These are phyloP conservation scores for Junonia oenone DNA, from an alignment of 2,888 invertebrate genomes.

Conservation along the genomic window DNA sequence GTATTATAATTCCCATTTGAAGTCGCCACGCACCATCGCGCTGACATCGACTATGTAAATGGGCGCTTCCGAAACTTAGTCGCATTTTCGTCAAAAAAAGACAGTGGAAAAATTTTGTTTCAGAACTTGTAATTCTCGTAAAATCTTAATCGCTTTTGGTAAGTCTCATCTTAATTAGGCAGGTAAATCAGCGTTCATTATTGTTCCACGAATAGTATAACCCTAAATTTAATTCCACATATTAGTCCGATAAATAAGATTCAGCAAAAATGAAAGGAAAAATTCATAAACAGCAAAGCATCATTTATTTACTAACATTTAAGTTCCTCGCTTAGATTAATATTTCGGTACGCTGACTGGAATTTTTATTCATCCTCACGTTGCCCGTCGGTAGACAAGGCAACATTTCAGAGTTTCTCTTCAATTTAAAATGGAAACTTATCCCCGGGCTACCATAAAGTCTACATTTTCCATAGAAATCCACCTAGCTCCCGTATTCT, in stretches of 20 bases:
- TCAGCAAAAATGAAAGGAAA: background rate
- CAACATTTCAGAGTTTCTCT: conserved; percentile 73
- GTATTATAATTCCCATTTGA: conserved; percentile 81
- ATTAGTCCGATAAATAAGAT: background rate
- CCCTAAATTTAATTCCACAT: no score
- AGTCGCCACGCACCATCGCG: conserved; percentile 79
- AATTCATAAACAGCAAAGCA: conserved; percentile 22
- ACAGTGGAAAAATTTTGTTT: conserved; percentile 42
- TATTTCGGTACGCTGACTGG: conserved; percentile 60
- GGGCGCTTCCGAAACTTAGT: conserved; percentile 72
- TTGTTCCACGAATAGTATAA: no score
- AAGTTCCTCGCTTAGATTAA: conserved; percentile 57
- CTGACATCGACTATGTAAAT: conserved; percentile 78
- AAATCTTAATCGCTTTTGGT: background rate
- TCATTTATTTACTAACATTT: conserved; percentile 34
- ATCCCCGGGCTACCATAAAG: conserved; percentile 76
- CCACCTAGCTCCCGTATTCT: conserved; percentile 63
- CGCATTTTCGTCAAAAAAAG: conserved; percentile 65
- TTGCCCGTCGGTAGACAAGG: conserved; percentile 64
- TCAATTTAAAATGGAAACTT: conserved; percentile 78
- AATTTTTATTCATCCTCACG: conserved; percentile 69
- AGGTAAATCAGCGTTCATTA: no score
- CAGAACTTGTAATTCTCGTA: background rate
- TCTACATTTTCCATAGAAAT: conserved; percentile 77
- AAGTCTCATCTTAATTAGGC: no score